Evolutionary conservation across 2,797 vertebrate genomes (phyloP).

Genomic region (Enteromius radiatus): DNA sequence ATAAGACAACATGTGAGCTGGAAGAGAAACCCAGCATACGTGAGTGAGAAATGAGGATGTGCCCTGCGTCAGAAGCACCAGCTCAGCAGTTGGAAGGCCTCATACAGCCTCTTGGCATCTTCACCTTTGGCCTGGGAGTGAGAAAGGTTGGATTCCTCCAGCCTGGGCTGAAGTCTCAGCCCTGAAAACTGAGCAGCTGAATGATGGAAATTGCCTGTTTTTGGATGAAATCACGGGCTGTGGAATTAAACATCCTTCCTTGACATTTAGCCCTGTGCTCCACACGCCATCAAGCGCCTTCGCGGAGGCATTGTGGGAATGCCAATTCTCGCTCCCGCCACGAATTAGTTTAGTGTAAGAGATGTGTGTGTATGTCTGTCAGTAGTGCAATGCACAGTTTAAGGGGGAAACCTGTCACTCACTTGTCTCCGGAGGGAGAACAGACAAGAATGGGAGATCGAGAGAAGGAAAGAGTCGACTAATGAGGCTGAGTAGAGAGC

Average conservation of each 20-base stretch:
- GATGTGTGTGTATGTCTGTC: conserved; percentile 28
- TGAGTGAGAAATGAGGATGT: background rate
- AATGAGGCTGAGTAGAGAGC: conserved; percentile 64
- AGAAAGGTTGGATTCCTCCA: conserved; percentile 4
- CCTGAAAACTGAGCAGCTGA: conserved; percentile 61
- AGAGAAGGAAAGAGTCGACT: conserved; percentile 60
- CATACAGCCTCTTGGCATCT: conserved; percentile 14
- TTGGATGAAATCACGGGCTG: conserved; percentile 68
- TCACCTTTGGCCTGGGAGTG: conserved; percentile 36
- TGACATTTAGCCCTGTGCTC: conserved; percentile 76
- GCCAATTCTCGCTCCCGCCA: conserved; percentile 38
- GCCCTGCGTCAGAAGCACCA: conserved; percentile 11
- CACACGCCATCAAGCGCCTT: conserved; percentile 62
- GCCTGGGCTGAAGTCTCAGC: conserved; percentile 48
- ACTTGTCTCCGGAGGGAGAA: conserved; percentile 74
- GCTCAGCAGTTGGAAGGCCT: conserved; percentile 28
- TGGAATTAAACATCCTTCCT: conserved; percentile 74
- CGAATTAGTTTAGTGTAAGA: conserved; percentile 41
- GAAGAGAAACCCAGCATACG: background rate
- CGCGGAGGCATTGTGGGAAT: conserved; percentile 37
- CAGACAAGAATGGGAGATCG: conserved; percentile 64
- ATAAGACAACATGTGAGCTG: conserved; percentile 36
- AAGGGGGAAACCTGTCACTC: conserved; percentile 75
- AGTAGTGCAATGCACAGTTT: conserved; percentile 71
- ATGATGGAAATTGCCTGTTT: conserved; percentile 71